Conservation (phyloP, 2,888 invertebrate genomes). For the Leptinotarsa tumamoca region DNA sequence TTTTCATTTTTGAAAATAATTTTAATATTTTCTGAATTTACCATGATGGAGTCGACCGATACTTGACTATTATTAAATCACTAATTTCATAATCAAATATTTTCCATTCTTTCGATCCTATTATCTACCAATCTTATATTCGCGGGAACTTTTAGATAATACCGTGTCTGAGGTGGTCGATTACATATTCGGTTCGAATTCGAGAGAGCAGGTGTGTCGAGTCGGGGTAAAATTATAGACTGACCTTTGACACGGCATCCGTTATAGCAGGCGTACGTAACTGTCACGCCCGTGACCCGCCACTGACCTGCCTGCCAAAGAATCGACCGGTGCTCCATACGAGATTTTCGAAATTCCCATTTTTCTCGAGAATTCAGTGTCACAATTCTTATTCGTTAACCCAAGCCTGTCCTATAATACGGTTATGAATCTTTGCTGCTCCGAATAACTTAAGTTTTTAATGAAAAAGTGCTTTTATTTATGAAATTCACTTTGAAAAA, state of each 20-base stretch:
- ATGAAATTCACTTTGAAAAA: too few relatives aligned
- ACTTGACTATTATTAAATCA: too few relatives aligned
- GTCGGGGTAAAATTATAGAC: conserved; percentile 13
- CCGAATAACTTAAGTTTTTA: too few relatives aligned
- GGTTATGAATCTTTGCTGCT: too few relatives aligned
- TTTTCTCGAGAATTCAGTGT: not conserved
- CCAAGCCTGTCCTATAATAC: too few relatives aligned
- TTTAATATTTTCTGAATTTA: too few relatives aligned
- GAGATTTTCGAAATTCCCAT: not conserved
- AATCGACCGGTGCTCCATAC: not conserved
- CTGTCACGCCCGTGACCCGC: conserved; percentile 41
- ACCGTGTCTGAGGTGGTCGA: conserved; percentile 11
- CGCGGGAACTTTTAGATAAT: not conserved
- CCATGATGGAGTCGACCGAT: too few relatives aligned
- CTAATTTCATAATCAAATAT: not conserved
- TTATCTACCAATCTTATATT: not conserved
- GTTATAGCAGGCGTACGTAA: conserved; percentile 34
- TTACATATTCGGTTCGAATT: conserved; percentile 16
- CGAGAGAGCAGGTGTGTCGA: conserved; percentile 21
- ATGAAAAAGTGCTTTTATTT: too few relatives aligned
- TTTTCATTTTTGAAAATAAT: too few relatives aligned
- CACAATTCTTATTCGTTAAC: not conserved
- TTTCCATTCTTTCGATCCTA: not conserved
- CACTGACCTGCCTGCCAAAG: conserved; percentile 31
- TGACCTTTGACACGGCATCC: conserved; percentile 40